Conservation (phyloP, 2,797 vertebrate genomes). For the Poeciliopsis turneri region DNA sequence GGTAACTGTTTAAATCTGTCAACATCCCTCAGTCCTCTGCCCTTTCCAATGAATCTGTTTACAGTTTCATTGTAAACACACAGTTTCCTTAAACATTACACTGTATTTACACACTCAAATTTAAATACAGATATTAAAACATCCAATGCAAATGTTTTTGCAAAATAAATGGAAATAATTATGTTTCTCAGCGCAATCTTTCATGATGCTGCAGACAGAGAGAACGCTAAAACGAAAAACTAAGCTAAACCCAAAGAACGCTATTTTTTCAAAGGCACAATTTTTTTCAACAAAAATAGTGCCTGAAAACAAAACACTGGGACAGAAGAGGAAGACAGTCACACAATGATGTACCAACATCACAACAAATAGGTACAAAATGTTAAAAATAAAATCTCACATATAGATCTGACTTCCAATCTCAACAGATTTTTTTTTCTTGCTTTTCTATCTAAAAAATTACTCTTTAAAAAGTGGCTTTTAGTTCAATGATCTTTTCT, state of each 20-base stretch:
- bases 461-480: too few relatives aligned
- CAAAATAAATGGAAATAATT: not conserved
- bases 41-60: conserved; percentile 4
- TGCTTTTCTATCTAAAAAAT: too few relatives aligned
- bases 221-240: not conserved
- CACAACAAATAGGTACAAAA: not conserved
- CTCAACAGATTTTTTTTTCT: too few relatives aligned
- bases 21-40: conserved; percentile 10
- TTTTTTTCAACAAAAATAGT: not conserved
- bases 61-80: too few relatives aligned
- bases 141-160: not conserved
- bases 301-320: not conserved
- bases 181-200: not conserved
- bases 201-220: not conserved
- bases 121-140: not conserved
- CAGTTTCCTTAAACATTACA: not conserved
- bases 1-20: conserved; percentile 21
- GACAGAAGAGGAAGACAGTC: not conserved
- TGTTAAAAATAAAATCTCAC: too few relatives aligned
- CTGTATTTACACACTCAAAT: not conserved
- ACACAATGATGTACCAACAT: not conserved
- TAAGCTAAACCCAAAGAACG: not conserved
- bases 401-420: too few relatives aligned
- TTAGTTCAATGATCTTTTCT: too few relatives aligned
- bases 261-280: not conserved